Evolutionary conservation across 1,140 invertebrate genomes (phyloP).

Genomic region (Gyrodactylus bullatarudis): DNA sequence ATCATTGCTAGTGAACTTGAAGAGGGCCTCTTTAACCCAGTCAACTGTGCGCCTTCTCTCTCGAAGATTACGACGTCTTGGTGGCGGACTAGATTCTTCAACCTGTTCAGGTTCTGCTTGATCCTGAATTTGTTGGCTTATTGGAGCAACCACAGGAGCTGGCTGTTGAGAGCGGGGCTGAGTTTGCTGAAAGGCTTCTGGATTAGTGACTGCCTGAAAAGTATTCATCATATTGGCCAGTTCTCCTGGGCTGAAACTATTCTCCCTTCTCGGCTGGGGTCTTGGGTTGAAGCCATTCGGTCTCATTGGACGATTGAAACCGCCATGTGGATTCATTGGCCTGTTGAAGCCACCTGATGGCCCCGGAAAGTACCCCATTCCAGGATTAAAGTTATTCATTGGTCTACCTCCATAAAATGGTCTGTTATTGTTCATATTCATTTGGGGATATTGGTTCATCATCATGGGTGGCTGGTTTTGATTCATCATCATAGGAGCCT

Average conservation of each 20-base stretch:
- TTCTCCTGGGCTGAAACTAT: not conserved
- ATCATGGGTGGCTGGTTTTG: not conserved
- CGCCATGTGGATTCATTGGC: not conserved
- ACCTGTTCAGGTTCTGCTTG: not conserved
- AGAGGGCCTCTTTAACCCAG: not conserved
- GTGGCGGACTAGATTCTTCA: not conserved
- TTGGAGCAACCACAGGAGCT: not conserved
- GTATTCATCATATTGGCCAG: not conserved
- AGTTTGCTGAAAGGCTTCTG: not conserved
- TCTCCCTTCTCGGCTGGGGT: not conserved
- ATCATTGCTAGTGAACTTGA: not conserved
- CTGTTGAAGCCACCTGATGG: not conserved
- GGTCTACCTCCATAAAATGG: not conserved
- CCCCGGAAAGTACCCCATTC: too few relatives aligned
- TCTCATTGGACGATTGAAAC: not conserved
- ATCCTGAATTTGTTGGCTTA: not conserved
- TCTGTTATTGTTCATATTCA: not conserved
- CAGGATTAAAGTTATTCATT: not conserved
- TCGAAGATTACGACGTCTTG: not conserved
- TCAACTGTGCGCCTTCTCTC: not conserved
- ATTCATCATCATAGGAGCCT: not conserved
- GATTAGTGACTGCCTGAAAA: not conserved
- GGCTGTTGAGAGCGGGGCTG: not conserved
- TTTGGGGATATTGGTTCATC: not conserved
- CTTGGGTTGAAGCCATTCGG: not conserved